Percentiles rank a stretch among this genome's conserved stretches.
Conservation (phyloP, 2,113 vertebrate genomes). For the Apaloderma vittatum region DNA sequence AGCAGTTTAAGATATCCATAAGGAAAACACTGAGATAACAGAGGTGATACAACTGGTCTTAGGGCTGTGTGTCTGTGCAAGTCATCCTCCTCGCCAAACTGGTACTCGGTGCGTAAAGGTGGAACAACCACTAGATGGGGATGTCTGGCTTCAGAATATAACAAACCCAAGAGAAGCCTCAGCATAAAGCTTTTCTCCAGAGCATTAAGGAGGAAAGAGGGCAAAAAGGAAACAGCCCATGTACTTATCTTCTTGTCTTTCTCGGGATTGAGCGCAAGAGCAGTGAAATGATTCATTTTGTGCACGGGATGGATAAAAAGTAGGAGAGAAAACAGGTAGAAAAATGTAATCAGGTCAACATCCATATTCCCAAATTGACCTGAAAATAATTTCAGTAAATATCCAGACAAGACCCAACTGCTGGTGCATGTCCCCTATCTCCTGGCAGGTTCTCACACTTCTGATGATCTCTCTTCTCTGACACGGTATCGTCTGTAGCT, state of each 20-base stretch:
- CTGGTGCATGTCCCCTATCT: neutral
- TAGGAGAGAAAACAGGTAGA: neutral
- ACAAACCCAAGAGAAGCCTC: neutral
- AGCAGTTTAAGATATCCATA: neutral
- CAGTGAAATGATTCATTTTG: neutral
- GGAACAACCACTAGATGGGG: slow-evolving; percentile 75
- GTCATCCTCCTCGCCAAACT: neutral
- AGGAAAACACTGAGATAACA: neutral
- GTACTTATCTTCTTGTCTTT: neutral
- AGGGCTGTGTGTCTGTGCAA: accelerated
- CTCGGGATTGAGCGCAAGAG: neutral
- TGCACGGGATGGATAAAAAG: neutral
- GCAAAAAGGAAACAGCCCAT: no score
- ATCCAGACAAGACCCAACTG: neutral
- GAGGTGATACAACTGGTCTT: neutral
- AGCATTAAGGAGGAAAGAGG: neutral
- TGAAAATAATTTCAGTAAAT: neutral
- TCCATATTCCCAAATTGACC: neutral
- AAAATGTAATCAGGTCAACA: neutral
- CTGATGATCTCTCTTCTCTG: neutral
- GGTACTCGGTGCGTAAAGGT: neutral
- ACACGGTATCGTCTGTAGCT: neutral
- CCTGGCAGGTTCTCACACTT: neutral
- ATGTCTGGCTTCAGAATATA: slow-evolving; percentile 17
- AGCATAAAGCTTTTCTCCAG: neutral